phyloP scores from a whole-genome alignment of 30 jellyfish, hydroid and myxozoan species.

The Turritopsis rubra region DNA sequence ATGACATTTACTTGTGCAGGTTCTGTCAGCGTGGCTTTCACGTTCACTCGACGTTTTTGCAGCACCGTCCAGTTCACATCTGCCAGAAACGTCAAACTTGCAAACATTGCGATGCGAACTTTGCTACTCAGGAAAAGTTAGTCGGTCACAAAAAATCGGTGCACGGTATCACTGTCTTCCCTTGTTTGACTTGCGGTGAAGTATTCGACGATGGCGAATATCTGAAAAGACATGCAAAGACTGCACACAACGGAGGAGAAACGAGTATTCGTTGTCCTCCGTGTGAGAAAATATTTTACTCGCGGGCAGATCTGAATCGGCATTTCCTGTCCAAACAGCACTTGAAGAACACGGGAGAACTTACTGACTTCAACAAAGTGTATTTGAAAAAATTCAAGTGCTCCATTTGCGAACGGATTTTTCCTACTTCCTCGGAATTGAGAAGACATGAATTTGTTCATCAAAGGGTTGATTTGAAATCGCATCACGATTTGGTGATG shows the following conservation, averaged over 20 bases:
- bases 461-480: constrained; percentile 24
- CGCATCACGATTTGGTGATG: not conserved
- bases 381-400: constrained; percentile 4
- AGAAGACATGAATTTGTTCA: constrained; percentile 21
- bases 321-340: constrained; percentile 33
- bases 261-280: constrained; percentile 20
- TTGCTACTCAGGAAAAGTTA: constrained; percentile 21
- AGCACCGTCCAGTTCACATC: constrained; percentile 19
- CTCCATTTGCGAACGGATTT: constrained; percentile 19
- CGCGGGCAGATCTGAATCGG: constrained; percentile 9
- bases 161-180: constrained; percentile 20
- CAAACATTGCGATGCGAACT: constrained; percentile 21
- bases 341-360: constrained; percentile 12
- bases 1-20: constrained; percentile 9
- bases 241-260: constrained; percentile 12
- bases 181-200: constrained; percentile 22
- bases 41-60: not conserved
- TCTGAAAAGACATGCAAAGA: constrained; percentile 18
- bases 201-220: constrained; percentile 12
- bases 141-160: constrained; percentile 2
- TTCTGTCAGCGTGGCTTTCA: constrained; percentile 48
- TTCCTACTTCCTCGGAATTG: constrained; percentile 1
- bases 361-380: not conserved
- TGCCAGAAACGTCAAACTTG: constrained; percentile 23
- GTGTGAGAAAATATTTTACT: constrained; percentile 15